A percentile compares a stretch with the other conserved stretches of the same genome.
Evolutionary conservation across 2,113 vertebrate species (phyloP).

Genomic region (Dascyllus trimaculatus): DNA sequence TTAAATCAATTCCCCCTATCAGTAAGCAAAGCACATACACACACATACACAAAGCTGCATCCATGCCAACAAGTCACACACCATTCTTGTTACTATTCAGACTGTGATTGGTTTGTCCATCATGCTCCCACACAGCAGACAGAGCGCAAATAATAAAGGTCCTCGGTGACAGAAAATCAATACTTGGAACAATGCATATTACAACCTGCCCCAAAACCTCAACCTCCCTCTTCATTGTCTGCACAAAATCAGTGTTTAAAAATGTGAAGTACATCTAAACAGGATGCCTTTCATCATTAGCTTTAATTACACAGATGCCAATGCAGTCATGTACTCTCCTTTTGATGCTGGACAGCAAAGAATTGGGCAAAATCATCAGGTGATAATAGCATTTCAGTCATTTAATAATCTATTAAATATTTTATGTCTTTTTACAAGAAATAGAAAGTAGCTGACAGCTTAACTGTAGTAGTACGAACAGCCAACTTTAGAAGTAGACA

Average conservation of each 20-base stretch:
- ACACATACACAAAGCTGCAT: slow-evolving; percentile 10
- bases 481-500: not conserved
- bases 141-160: slow-evolving; percentile 56
- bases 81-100: slow-evolving; percentile 37
- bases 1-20: slow-evolving; percentile 30
- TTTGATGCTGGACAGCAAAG: not conserved
- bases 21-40: slow-evolving; percentile 44
- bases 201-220: slow-evolving; percentile 7
- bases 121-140: slow-evolving; percentile 42
- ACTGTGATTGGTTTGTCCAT: slow-evolving; percentile 29
- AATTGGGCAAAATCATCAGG: not conserved
- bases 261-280: not conserved
- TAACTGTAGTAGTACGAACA: not conserved
- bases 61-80: not conserved
- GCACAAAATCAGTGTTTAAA: slow-evolving; percentile 23
- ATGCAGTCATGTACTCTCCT: not conserved
- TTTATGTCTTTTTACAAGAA: slow-evolving; percentile 8
- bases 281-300: not conserved
- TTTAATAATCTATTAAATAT: slow-evolving; percentile 20
- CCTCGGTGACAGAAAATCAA: slow-evolving; percentile 61
- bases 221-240: slow-evolving; percentile 2
- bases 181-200: slow-evolving; percentile 32
- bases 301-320: not conserved
- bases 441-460: slow-evolving; percentile 1
- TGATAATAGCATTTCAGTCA: slow-evolving; percentile 15